phyloP scores from a whole-genome alignment of 2,113 vertebrate genomes.

The Casuarius casuarius region DNA sequence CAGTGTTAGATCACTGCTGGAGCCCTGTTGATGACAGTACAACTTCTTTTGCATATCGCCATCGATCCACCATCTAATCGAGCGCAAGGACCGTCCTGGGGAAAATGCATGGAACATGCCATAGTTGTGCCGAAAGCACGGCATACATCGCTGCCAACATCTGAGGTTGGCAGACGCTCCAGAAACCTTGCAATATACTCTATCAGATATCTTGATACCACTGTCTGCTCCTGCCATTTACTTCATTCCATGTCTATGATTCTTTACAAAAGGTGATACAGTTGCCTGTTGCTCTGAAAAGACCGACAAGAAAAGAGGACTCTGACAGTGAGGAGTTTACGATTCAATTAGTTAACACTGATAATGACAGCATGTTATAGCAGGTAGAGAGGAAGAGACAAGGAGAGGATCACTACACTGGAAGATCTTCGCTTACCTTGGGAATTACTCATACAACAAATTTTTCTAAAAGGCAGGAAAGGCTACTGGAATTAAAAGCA shows the following conservation, averaged over 20 bases:
- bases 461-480: background rate
- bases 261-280: background rate
- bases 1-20: background rate
- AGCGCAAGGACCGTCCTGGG: background rate
- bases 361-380: background rate
- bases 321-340: background rate
- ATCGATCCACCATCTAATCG: accelerated
- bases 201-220: background rate
- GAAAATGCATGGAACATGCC: accelerated
- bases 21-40: background rate
- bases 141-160: accelerated
- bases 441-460: background rate
- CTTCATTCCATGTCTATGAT: background rate
- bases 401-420: background rate
- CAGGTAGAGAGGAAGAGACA: background rate
- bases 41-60: background rate
- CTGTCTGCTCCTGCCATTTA: background rate
- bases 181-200: background rate
- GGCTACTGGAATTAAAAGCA: background rate
- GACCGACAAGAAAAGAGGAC: background rate
- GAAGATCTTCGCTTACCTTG: background rate
- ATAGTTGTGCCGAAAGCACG: background rate
- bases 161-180: background rate
- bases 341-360: background rate
- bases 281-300: background rate